These are phyloP conservation scores for Drosophila kambysellisi DNA, from an alignment of 2,888 invertebrate species.

Conservation along the genomic window DNA sequence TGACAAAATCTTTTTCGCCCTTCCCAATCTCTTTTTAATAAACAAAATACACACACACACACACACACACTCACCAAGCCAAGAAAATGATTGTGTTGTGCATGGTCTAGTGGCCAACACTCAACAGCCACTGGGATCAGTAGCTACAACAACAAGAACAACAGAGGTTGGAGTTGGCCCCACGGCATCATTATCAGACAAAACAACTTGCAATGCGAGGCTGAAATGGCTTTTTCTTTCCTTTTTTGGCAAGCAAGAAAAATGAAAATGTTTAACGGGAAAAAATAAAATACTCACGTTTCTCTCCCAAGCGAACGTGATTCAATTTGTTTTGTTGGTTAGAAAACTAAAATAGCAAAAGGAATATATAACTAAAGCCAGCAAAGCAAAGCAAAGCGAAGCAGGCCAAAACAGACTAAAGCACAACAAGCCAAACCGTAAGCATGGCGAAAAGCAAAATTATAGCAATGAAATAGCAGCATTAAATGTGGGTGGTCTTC, in stretches of 20 bases:
- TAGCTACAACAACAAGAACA: constrained; percentile 24
- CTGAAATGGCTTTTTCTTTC: constrained; percentile 15
- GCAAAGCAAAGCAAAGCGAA: constrained; percentile 44
- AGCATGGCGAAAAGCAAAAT: constrained; percentile 67
- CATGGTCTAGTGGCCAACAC: constrained; percentile 59
- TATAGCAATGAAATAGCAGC: constrained; percentile 53
- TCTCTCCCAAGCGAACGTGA: constrained; percentile 78
- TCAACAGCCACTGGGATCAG: constrained; percentile 56
- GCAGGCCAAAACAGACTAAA: constrained; percentile 37
- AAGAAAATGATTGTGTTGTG: constrained; percentile 65
- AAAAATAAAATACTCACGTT: constrained; percentile 83
- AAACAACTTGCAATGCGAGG: constrained; percentile 66
- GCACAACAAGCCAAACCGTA: constrained; percentile 44
- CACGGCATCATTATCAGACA: constrained; percentile 74
- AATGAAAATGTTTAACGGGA: constrained; percentile 77
- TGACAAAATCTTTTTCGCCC: constrained; percentile 67
- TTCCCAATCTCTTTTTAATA: constrained; percentile 76
- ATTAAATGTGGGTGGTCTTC: constrained; percentile 53
- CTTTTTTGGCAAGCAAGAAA: constrained; percentile 57
- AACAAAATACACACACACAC: constrained; percentile 61
- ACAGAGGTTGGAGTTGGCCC: constrained; percentile 52
- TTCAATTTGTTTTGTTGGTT: constrained; percentile 82
- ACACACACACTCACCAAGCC: neutral
- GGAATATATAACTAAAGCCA: constrained; percentile 60
- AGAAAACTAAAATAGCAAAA: constrained; percentile 78